These are phyloP conservation scores for Pinctada fucata DNA, from an alignment of 2,888 invertebrate genomes.

Conservation along the genomic window DNA sequence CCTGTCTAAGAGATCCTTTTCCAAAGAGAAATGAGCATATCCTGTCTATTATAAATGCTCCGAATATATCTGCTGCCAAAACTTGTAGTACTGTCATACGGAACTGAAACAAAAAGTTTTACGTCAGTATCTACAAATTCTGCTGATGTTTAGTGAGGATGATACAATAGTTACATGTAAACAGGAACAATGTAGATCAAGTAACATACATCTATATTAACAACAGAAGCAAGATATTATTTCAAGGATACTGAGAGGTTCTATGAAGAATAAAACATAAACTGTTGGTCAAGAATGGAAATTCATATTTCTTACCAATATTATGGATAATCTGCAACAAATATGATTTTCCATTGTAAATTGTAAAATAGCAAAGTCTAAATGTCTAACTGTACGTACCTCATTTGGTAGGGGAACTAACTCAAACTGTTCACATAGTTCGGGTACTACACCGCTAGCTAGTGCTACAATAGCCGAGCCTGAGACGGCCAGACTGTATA, in stretches of 20 bases:
- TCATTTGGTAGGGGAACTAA: conserved; percentile 95
- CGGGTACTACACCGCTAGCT: conserved; percentile 90
- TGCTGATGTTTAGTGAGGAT: too few relatives aligned
- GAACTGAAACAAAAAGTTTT: conserved; percentile 84
- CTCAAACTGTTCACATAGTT: conserved; percentile 92
- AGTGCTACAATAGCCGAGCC: conserved; percentile 89
- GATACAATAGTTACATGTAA: background rate
- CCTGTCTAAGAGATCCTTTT: conserved; percentile 50
- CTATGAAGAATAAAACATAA: too few relatives aligned
- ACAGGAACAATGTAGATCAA: too few relatives aligned
- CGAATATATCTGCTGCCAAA: conserved; percentile 89
- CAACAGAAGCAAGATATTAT: too few relatives aligned
- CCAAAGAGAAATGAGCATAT: conserved; percentile 71
- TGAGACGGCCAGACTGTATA: conserved; percentile 93
- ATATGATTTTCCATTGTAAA: too few relatives aligned
- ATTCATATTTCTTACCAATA: too few relatives aligned
- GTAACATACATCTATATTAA: too few relatives aligned
- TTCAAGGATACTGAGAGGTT: too few relatives aligned
- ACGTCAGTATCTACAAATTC: conserved; percentile 2
- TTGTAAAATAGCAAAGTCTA: too few relatives aligned
- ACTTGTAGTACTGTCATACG: conserved; percentile 90
- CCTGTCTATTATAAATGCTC: conserved; percentile 91
- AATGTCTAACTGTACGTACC: conserved; percentile 79
- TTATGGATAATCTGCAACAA: too few relatives aligned
- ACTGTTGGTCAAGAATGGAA: too few relatives aligned